Conservation (phyloP, 2,113 vertebrate genomes). For the Alectura lathami region DNA sequence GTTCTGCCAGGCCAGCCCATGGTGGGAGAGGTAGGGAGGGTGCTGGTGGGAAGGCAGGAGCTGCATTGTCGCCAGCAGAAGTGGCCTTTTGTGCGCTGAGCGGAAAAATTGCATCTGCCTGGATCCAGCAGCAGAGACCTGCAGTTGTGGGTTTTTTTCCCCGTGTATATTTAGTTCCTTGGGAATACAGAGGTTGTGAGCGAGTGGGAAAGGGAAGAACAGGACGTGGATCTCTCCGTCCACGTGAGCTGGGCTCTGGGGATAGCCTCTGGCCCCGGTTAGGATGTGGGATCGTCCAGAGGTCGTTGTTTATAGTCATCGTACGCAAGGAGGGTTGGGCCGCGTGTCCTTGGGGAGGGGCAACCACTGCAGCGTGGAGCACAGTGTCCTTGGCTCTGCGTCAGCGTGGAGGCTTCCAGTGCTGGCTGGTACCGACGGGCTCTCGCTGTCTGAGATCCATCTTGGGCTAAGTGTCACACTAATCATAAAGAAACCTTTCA, state of each 20-base stretch:
- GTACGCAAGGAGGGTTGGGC: neutral
- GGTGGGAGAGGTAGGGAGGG: neutral
- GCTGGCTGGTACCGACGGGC: neutral
- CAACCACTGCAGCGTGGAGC: neutral
- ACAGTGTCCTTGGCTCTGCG: neutral
- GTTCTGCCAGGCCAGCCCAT: neutral
- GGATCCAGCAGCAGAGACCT: neutral
- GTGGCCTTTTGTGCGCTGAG: neutral
- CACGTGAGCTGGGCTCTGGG: neutral
- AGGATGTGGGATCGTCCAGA: neutral
- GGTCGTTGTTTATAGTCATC: neutral
- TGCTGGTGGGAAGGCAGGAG: neutral
- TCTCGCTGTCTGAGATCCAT: neutral
- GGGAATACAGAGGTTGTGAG: neutral
- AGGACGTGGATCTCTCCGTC: neutral
- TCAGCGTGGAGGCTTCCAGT: neutral
- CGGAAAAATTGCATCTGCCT: neutral
- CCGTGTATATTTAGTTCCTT: neutral
- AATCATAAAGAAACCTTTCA: neutral
- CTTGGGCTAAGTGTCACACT: neutral
- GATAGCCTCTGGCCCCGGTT: neutral
- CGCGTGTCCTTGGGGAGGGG: neutral
- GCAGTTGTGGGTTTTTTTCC: neutral
- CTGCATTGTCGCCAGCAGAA: neutral
- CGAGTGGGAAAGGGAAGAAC: neutral